These are phyloP conservation scores for Synergus laeviventris DNA, from an alignment of 2,888 invertebrate genomes.

Conservation along the genomic window DNA sequence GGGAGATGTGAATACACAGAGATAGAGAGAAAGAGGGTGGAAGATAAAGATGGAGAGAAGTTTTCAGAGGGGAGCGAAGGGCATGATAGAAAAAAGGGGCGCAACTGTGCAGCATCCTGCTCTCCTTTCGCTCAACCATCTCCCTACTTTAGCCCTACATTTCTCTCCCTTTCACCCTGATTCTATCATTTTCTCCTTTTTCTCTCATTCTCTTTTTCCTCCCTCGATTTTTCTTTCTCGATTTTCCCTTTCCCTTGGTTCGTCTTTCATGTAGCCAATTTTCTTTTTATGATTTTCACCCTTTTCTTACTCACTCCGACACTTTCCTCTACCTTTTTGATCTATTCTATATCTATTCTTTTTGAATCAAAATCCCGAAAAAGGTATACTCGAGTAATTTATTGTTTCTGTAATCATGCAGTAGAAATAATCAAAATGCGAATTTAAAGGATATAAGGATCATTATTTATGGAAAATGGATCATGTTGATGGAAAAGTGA, in stretches of 20 bases:
- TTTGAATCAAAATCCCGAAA: too few species aligned
- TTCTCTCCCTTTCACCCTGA: conserved; percentile 24
- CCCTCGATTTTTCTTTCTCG: conserved; percentile 21
- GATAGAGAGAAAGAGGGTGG: conserved; percentile 38
- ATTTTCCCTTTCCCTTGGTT: conserved; percentile 29
- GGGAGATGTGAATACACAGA: conserved; percentile 20
- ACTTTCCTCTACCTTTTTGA: too few species aligned
- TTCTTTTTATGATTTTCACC: conserved; percentile 32
- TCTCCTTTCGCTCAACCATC: conserved; percentile 45
- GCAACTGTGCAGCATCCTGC: conserved; percentile 56
- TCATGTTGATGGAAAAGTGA: conserved; percentile 17
- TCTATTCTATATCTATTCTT: background rate
- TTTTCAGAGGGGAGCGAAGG: conserved; percentile 43
- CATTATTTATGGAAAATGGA: too few species aligned
- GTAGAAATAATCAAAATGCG: too few species aligned
- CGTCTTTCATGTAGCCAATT: conserved; percentile 31
- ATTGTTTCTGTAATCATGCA: background rate
- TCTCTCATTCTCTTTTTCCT: background rate
- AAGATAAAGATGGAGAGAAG: conserved; percentile 47
- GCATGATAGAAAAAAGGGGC: conserved; percentile 41
- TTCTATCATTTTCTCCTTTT: background rate
- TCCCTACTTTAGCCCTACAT: conserved; percentile 37
- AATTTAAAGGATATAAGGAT: too few species aligned
- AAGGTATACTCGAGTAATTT: too few species aligned
- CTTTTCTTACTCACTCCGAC: too few species aligned